Conservation (phyloP, 1,140 invertebrate genomes). For the Dreissena rostriformis region DNA sequence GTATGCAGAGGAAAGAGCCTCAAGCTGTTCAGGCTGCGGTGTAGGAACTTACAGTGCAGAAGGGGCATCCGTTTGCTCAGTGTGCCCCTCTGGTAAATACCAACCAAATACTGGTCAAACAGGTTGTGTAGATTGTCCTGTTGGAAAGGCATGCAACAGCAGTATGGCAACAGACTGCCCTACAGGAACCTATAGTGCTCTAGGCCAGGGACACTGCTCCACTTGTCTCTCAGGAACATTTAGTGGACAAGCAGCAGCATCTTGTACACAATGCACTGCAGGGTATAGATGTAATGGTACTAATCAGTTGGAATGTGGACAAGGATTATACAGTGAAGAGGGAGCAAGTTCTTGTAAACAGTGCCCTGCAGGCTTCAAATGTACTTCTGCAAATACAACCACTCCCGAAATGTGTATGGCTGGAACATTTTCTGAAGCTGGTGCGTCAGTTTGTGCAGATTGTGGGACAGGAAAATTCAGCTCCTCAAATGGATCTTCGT, state of each 20-base stretch:
- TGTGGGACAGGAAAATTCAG: constrained; percentile 23
- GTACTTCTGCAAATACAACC: too few relatives aligned
- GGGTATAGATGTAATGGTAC: constrained; percentile 48
- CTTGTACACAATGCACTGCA: constrained; percentile 53
- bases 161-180: constrained; percentile 33
- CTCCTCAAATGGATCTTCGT: background rate
- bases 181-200: background rate
- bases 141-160: constrained; percentile 61
- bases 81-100: constrained; percentile 59
- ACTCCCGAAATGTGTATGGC: constrained; percentile 47
- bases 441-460: constrained; percentile 15
- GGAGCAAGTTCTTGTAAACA: too few relatives aligned
- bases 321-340: too few relatives aligned
- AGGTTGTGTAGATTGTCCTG: constrained; percentile 60
- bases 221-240: constrained; percentile 45
- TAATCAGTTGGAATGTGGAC: too few relatives aligned
- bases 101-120: constrained; percentile 42
- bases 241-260: constrained; percentile 30
- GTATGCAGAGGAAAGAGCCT: background rate
- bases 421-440: constrained; percentile 59
- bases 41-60: constrained; percentile 60
- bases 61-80: constrained; percentile 49
- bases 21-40: constrained; percentile 36
- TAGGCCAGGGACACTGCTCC: constrained; percentile 26
- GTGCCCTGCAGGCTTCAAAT: constrained; percentile 51